Evolutionary conservation across 2,113 vertebrate genomes (phyloP).

Genomic region (Dromaius novaehollandiae): DNA sequence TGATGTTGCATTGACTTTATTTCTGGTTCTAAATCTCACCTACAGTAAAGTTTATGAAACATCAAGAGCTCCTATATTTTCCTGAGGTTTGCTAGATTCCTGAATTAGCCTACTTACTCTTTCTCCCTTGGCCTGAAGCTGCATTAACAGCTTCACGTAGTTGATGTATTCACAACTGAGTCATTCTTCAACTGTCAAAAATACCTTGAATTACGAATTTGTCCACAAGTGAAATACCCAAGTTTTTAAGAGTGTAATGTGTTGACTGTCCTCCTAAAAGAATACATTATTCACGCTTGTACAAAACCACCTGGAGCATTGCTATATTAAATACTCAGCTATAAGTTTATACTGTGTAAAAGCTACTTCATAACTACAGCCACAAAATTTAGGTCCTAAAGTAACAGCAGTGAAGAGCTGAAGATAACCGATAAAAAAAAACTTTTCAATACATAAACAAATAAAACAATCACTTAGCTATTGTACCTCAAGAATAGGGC

Average conservation of each 20-base stretch:
- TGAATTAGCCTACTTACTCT: neutral
- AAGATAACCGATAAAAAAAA: neutral
- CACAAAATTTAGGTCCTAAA: neutral
- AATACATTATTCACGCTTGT: neutral
- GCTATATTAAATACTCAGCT: neutral
- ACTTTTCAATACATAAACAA: neutral
- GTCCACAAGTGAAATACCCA: neutral
- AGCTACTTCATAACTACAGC: neutral
- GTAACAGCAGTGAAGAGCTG: neutral
- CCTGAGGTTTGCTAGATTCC: neutral
- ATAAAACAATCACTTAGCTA: neutral
- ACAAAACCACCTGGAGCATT: neutral
- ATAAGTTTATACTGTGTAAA: neutral
- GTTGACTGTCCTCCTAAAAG: neutral
- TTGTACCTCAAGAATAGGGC: slow-evolving; percentile 91
- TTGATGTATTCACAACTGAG: neutral
- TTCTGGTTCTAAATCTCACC: neutral
- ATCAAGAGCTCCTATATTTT: neutral
- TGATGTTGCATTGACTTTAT: neutral
- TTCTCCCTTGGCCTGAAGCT: neutral
- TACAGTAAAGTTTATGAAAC: neutral
- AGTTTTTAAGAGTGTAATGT: neutral
- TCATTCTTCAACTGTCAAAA: neutral
- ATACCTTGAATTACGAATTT: neutral
- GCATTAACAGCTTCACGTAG: neutral